Percentiles rank a stretch among this genome's conserved stretches.
phyloP scores from a whole-genome alignment of 2,113 vertebrate species.

The Copsychus sechellarum region DNA sequence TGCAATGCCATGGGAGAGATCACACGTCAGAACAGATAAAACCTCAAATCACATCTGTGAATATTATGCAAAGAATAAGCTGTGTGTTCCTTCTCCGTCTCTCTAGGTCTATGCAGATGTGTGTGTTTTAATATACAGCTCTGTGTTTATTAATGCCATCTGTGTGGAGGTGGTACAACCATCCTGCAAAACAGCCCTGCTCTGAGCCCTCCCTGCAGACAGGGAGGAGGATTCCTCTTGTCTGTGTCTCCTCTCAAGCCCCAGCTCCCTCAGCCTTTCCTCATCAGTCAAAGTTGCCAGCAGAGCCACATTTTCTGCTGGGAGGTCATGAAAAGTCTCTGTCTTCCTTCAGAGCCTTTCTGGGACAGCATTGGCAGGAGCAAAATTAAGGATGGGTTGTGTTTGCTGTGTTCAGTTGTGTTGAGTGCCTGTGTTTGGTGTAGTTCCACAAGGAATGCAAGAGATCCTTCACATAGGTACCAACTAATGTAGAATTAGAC shows the following conservation, averaged over 20 bases:
- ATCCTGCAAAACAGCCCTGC: not conserved
- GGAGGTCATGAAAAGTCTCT: not conserved
- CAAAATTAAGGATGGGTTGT: not conserved
- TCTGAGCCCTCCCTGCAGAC: not conserved
- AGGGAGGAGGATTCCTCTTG: not conserved
- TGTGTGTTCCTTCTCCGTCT: not conserved
- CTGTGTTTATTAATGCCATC: not conserved
- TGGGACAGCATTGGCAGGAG: not conserved
- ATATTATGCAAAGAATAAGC: not conserved
- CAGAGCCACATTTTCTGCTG: not conserved
- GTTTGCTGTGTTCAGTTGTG: not conserved
- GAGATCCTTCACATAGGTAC: not conserved
- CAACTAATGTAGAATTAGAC: slow-evolving; percentile 24
- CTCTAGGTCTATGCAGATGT: fast-evolving
- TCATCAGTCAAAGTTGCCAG: not conserved
- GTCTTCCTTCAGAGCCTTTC: not conserved
- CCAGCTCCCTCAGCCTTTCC: not conserved
- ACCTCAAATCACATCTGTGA: not conserved
- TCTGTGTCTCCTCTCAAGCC: fast-evolving
- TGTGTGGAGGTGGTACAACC: fast-evolving
- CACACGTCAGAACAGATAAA: not conserved
- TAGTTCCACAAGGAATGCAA: not conserved
- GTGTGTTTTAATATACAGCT: not conserved
- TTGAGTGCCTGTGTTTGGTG: not conserved
- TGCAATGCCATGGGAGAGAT: not conserved